phyloP scores from a whole-genome alignment of 30 jellyfish, hydroid and myxozoan species.

The Hydractinia symbiolongicarpus region DNA sequence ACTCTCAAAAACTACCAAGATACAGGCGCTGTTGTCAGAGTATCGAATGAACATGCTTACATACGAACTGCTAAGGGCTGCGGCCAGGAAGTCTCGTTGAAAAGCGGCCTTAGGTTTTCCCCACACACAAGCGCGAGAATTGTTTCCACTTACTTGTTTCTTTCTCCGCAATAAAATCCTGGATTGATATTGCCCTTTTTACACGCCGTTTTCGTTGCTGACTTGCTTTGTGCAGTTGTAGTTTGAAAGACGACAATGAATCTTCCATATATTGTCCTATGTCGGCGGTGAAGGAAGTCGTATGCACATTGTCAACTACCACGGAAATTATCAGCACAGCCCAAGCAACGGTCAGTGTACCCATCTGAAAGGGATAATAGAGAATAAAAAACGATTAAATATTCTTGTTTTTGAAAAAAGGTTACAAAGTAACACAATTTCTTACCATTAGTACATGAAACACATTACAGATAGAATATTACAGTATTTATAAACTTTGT shows the following conservation, averaged over 20 bases:
- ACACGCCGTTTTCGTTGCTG: conserved; percentile 42
- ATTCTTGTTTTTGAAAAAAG: neutral
- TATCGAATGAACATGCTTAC: neutral
- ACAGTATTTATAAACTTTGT: too few species aligned
- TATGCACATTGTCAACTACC: too few species aligned
- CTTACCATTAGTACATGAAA: too few species aligned
- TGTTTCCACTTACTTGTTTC: conserved; percentile 24
- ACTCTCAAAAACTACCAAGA: too few species aligned
- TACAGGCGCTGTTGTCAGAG: too few species aligned
- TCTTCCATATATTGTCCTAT: conserved; percentile 43
- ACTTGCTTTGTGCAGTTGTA: conserved; percentile 52
- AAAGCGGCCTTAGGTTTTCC: too few species aligned
- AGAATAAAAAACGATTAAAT: neutral
- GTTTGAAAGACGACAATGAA: conserved; percentile 41
- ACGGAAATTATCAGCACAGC: neutral
- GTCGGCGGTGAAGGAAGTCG: neutral
- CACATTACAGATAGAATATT: too few species aligned
- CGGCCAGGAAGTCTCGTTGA: neutral
- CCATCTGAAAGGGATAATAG: neutral
- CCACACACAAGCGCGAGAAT: neutral
- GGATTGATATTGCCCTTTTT: conserved; percentile 21
- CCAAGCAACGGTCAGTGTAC: neutral
- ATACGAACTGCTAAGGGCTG: neutral
- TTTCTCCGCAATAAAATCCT: conserved; percentile 3
- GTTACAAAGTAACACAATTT: too few species aligned